phyloP scores from a whole-genome alignment of 2,888 invertebrate species.

The Caenorhabditis drosophilae region DNA sequence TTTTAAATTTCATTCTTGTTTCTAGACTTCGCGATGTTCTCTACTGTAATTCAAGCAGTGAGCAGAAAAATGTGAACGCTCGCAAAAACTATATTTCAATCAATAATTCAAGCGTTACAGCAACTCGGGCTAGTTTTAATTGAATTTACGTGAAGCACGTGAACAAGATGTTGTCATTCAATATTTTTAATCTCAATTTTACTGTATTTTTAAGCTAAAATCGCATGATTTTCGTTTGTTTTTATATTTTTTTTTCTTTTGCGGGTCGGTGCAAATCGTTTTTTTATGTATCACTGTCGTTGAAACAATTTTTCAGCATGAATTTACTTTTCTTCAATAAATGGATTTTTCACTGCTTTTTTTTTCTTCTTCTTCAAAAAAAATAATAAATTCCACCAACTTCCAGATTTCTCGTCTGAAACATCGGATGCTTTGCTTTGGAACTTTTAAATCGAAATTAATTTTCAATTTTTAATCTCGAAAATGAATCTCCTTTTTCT shows the following conservation, averaged over 20 bases:
- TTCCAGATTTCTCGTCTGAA: too few species aligned
- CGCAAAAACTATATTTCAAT: constrained; percentile 31
- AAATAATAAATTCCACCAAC: too few species aligned
- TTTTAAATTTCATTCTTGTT: neutral
- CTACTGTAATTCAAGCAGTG: constrained; percentile 21
- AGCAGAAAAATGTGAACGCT: constrained; percentile 7
- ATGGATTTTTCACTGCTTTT: neutral
- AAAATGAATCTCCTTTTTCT: too few species aligned
- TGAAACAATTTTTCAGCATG: too few species aligned
- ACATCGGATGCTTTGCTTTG: too few species aligned
- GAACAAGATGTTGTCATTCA: too few species aligned
- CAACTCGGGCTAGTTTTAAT: constrained; percentile 41
- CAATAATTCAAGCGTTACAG: constrained; percentile 32
- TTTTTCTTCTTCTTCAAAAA: too few species aligned
- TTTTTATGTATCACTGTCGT: neutral
- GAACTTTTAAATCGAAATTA: too few species aligned
- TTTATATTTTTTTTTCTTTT: neutral
- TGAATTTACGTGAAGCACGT: constrained; percentile 11
- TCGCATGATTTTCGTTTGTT: neutral
- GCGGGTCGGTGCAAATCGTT: neutral
- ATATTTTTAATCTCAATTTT: neutral
- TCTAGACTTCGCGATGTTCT: constrained; percentile 34
- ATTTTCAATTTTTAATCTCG: too few species aligned
- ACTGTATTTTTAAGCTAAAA: neutral
- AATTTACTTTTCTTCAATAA: too few species aligned